Evolutionary conservation across 2,888 invertebrate genomes (phyloP).

Genomic region (Balanococcus diminutus): DNA sequence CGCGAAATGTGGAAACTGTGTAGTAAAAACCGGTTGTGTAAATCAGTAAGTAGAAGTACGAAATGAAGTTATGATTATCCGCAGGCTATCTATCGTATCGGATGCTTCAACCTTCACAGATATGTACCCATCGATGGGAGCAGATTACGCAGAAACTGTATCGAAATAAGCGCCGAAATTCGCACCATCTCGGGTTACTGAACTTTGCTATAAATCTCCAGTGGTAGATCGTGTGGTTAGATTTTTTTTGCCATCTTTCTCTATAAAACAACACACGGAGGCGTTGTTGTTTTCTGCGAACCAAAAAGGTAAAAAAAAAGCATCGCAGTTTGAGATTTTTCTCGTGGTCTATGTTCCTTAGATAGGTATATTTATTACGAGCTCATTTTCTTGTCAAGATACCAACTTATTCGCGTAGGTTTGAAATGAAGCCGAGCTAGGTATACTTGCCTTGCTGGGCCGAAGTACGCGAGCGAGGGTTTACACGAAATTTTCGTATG

Average conservation of each 20-base stretch:
- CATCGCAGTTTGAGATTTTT: not conserved
- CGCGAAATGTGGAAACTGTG: not conserved
- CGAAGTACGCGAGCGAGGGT: not conserved
- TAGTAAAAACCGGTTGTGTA: not conserved
- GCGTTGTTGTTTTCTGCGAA: not conserved
- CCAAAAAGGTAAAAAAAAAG: not conserved
- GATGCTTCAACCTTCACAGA: not conserved
- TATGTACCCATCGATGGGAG: not conserved
- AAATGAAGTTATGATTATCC: not conserved
- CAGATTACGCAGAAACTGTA: not conserved
- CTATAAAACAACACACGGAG: not conserved
- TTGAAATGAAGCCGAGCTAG: not conserved
- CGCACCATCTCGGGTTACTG: not conserved
- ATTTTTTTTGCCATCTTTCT: not conserved
- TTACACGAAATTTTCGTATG: not conserved
- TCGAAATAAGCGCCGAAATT: not conserved
- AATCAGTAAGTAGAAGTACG: not conserved
- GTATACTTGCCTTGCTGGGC: not conserved
- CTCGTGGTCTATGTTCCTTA: not conserved
- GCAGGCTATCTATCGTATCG: too few species aligned
- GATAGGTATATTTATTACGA: not conserved
- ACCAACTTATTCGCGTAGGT: not conserved
- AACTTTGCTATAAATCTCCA: not conserved
- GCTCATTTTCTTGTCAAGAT: not conserved
- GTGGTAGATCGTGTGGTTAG: not conserved